Conservation (phyloP, 2,888 invertebrate genomes). For the Epistrophella euchroma region DNA sequence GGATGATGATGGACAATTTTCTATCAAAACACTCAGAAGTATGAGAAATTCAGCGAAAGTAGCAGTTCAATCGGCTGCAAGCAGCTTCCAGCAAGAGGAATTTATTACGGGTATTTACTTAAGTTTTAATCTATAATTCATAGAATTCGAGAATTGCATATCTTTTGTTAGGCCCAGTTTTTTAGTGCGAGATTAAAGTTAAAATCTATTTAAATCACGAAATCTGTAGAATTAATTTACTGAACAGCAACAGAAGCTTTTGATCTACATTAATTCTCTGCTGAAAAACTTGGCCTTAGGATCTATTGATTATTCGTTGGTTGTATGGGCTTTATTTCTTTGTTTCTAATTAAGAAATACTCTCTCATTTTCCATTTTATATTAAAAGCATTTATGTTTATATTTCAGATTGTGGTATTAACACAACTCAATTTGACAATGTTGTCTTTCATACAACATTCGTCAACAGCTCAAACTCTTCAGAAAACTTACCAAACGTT, state of each 20-base stretch:
- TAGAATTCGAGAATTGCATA: no score
- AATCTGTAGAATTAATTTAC: no score
- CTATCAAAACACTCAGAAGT: slow-evolving; percentile 13
- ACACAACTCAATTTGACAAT: slow-evolving; percentile 84
- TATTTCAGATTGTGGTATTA: slow-evolving; percentile 88
- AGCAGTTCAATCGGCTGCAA: slow-evolving; percentile 17
- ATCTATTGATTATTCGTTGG: no score
- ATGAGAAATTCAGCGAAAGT: slow-evolving; percentile 16
- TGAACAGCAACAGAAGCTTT: no score
- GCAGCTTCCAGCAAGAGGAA: slow-evolving; percentile 24
- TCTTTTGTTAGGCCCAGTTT: no score
- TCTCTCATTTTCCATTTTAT: neutral
- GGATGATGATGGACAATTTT: slow-evolving; percentile 79
- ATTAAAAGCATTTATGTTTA: neutral
- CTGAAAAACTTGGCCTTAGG: no score
- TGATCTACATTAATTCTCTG: no score
- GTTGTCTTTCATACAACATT: slow-evolving; percentile 5
- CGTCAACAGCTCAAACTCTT: slow-evolving; percentile 50
- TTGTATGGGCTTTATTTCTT: no score
- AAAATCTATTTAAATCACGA: no score
- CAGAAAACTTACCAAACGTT: slow-evolving; percentile 52
- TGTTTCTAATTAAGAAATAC: neutral
- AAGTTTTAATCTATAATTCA: no score
- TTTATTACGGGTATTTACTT: slow-evolving; percentile 12
- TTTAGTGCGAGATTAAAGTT: no score